A percentile compares a stretch with the other conserved stretches of the same genome.
Conservation (phyloP, 2,888 invertebrate species). For the Clunio marinus region DNA sequence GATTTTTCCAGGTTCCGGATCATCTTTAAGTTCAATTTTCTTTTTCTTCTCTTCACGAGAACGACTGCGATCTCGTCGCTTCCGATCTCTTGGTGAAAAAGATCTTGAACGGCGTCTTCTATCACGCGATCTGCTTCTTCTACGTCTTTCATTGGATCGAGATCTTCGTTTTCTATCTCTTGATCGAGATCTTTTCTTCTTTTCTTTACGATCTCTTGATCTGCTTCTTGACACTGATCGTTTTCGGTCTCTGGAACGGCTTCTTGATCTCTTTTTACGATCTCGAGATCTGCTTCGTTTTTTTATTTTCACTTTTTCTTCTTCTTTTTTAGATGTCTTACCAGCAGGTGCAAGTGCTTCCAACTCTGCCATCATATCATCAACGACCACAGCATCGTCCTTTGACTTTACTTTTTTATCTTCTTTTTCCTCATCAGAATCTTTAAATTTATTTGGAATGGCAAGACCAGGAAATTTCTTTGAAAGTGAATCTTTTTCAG, state of each 20-base stretch:
- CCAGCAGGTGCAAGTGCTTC: slow-evolving; percentile 76
- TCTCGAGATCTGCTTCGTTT: slow-evolving; percentile 45
- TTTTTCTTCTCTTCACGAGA: slow-evolving; percentile 39
- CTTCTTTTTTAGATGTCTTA: slow-evolving; percentile 41
- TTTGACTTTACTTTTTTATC: slow-evolving; percentile 46
- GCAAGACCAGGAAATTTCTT: slow-evolving; percentile 76
- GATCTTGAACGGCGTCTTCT: slow-evolving; percentile 45
- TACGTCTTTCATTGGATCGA: slow-evolving; percentile 42
- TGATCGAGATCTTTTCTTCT: slow-evolving; percentile 42
- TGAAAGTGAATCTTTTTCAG: slow-evolving; percentile 56
- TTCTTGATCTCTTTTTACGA: slow-evolving; percentile 46
- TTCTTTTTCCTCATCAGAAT: slow-evolving; percentile 50
- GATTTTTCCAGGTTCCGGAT: slow-evolving; percentile 78
- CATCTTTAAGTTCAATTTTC: slow-evolving; percentile 53
- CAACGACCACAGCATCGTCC: slow-evolving; percentile 55
- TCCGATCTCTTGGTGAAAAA: slow-evolving; percentile 42
- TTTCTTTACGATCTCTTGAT: slow-evolving; percentile 42
- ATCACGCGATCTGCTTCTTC: slow-evolving; percentile 44
- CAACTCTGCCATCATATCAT: slow-evolving; percentile 78
- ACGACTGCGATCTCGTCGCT: slow-evolving; percentile 39
- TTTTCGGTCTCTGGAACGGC: slow-evolving; percentile 47
- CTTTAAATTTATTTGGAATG: slow-evolving; percentile 71
- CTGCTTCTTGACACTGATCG: slow-evolving; percentile 43
- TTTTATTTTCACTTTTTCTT: slow-evolving; percentile 43
- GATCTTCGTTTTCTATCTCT: slow-evolving; percentile 43